Percentiles rank a stretch among this genome's conserved stretches.
phyloP scores from a whole-genome alignment of 2,797 vertebrate genomes.

The Valencia hispanica region DNA sequence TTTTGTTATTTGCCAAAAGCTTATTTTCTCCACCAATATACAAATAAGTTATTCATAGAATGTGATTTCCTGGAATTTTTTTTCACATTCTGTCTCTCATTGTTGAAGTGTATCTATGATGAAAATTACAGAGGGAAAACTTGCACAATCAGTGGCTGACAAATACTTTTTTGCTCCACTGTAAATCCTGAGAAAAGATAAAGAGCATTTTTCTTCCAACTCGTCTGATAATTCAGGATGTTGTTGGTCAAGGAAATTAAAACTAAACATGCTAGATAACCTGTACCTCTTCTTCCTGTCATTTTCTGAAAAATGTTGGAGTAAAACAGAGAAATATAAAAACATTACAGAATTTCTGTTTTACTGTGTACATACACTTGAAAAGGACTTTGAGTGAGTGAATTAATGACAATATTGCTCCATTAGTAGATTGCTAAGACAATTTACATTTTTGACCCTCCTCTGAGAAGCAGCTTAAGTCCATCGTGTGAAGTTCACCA shows the following conservation, averaged over 20 bases:
- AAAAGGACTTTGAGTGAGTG: background rate
- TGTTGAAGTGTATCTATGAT: too few species aligned
- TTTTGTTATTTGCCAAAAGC: too few species aligned
- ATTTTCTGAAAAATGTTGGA: background rate
- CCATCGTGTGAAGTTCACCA: background rate
- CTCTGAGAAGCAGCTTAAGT: background rate
- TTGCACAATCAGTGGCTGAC: too few species aligned
- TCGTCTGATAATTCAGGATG: background rate
- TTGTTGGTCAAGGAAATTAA: background rate
- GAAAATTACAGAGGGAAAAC: too few species aligned
- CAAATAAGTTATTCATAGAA: too few species aligned
- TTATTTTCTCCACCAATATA: too few species aligned
- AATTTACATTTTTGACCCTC: background rate
- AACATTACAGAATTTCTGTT: background rate
- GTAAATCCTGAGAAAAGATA: background rate
- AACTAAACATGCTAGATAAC: background rate
- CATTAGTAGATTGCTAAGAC: background rate
- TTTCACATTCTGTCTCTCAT: too few species aligned
- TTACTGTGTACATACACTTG: too few species aligned
- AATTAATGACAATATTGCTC: background rate
- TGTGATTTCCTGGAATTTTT: too few species aligned
- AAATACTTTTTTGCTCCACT: too few species aligned
- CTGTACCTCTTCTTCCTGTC: background rate
- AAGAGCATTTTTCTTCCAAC: background rate
- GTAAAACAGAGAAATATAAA: background rate